These are phyloP conservation scores for Formicarius rufipectus DNA, from an alignment of 2,113 vertebrate genomes.

Conservation along the genomic window DNA sequence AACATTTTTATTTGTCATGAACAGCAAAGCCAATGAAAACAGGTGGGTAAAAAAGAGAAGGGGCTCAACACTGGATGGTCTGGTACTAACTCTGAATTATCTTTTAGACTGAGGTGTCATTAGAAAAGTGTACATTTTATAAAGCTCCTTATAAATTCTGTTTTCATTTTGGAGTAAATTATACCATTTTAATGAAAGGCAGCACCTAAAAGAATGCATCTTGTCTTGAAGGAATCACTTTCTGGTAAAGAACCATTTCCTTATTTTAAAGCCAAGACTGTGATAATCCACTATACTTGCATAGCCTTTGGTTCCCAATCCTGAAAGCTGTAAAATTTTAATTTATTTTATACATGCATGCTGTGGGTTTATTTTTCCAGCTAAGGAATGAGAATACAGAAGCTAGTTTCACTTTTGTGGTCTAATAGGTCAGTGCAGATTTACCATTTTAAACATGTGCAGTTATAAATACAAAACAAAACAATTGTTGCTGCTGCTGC, in stretches of 20 bases:
- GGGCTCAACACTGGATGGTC: background rate
- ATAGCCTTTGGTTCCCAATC: background rate
- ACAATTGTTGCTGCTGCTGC: slow-evolving; percentile 41
- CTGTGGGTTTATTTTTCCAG: slow-evolving; percentile 43
- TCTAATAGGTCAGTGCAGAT: slow-evolving; percentile 53
- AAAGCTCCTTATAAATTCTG: background rate
- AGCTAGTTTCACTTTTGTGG: slow-evolving; percentile 54
- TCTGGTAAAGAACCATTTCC: background rate
- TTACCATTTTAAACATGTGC: slow-evolving; percentile 54
- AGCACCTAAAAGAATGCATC: background rate
- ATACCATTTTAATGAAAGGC: background rate
- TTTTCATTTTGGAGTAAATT: background rate
- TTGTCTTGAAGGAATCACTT: background rate
- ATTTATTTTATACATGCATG: slow-evolving; percentile 43
- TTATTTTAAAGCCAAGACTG: background rate
- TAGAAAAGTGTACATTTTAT: background rate
- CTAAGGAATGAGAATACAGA: slow-evolving; percentile 50
- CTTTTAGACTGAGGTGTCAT: background rate
- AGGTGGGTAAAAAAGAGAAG: background rate
- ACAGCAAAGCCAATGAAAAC: background rate
- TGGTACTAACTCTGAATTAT: background rate
- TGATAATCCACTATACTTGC: background rate
- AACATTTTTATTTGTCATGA: background rate
- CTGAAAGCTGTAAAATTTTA: slow-evolving; percentile 43
- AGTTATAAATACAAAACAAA: slow-evolving; percentile 50